A percentile compares a stretch with the other conserved stretches of the same genome.
Conservation (phyloP, 2,888 invertebrate genomes). For the Clunio marinus region DNA sequence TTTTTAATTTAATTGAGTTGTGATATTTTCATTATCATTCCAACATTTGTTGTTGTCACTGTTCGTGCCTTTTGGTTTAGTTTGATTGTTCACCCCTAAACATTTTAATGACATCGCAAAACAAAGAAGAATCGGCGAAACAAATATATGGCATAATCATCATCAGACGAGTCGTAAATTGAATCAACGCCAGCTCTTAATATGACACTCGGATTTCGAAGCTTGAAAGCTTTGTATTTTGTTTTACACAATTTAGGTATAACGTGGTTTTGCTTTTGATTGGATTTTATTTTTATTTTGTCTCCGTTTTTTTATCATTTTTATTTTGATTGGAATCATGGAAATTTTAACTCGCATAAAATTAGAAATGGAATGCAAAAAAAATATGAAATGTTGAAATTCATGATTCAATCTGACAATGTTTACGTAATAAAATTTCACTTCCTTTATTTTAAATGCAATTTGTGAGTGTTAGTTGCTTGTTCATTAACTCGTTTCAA, state of each 20-base stretch:
- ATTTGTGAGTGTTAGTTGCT: no score
- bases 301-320: neutral
- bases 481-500: no score
- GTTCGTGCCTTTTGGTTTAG: no score
- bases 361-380: neutral
- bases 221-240: slow-evolving; percentile 25
- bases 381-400: neutral
- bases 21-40: neutral
- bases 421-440: no score
- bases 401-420: slow-evolving; percentile 7
- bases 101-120: slow-evolving; percentile 7
- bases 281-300: neutral
- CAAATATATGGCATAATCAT: neutral
- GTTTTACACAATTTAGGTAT: slow-evolving; percentile 22
- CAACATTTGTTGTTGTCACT: neutral
- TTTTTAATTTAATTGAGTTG: neutral
- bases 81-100: neutral
- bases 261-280: no score
- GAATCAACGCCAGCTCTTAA: neutral
- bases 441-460: no score
- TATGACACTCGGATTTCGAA: slow-evolving; percentile 10
- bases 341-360: neutral
- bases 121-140: neutral
- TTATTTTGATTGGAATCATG: neutral
- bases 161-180: slow-evolving; percentile 5